Evolutionary conservation across 1,140 invertebrate genomes (phyloP).

Genomic region (Drosophila pachea): DNA sequence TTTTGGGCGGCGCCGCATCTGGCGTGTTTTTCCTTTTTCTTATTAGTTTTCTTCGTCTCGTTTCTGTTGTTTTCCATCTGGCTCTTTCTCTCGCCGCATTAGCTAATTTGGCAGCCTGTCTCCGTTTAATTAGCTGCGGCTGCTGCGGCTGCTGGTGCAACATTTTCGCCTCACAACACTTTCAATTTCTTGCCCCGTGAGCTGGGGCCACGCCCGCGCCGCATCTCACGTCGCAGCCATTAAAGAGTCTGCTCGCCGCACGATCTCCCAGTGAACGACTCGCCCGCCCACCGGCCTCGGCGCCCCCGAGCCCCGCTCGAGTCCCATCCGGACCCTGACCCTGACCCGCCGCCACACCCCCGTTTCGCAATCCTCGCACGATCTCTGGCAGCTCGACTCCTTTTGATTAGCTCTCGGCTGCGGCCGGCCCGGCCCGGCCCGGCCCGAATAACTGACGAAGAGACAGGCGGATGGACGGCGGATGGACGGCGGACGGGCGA

Average conservation of each 20-base stretch:
- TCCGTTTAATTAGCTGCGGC: slow-evolving; percentile 63
- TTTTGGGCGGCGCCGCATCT: slow-evolving; percentile 44
- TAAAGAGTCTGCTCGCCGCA: slow-evolving; percentile 68
- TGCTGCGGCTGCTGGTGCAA: slow-evolving; percentile 16
- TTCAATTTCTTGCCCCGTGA: slow-evolving; percentile 53
- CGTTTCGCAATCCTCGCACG: slow-evolving; percentile 69
- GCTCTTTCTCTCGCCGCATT: slow-evolving; percentile 58
- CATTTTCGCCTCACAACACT: slow-evolving; percentile 55
- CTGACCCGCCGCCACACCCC: slow-evolving; percentile 62
- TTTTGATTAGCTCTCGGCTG: slow-evolving; percentile 37
- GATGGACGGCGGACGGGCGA: no score
- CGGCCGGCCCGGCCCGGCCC: slow-evolving; percentile 10
- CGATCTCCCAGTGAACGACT: slow-evolving; percentile 62
- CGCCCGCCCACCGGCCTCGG: slow-evolving; percentile 6
- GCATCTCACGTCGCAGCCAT: slow-evolving; percentile 63
- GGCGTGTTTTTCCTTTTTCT: slow-evolving; percentile 43
- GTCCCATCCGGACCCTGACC: not conserved
- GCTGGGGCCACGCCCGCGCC: slow-evolving; percentile 38
- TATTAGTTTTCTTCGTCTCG: not conserved
- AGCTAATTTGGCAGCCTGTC: slow-evolving; percentile 71
- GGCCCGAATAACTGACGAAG: slow-evolving; percentile 29
- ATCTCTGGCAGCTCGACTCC: slow-evolving; percentile 59
- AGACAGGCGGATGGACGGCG: not conserved
- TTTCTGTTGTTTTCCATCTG: slow-evolving; percentile 46
- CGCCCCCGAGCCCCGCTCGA: not conserved